A percentile compares a stretch with the other conserved stretches of the same genome.
phyloP scores from a whole-genome alignment of 1,140 invertebrate genomes.

The Lepidurus arcticus region DNA sequence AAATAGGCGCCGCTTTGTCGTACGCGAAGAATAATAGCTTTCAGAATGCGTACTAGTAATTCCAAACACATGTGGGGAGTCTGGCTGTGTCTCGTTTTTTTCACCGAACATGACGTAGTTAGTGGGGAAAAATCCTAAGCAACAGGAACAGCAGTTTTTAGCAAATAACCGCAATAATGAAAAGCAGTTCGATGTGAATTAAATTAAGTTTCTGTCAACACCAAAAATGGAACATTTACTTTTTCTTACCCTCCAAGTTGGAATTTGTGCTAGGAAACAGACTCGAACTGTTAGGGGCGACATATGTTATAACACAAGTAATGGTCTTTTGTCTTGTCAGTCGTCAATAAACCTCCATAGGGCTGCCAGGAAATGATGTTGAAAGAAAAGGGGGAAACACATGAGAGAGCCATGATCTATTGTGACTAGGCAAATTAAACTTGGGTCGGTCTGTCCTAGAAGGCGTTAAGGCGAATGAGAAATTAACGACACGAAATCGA shows the following conservation, averaged over 20 bases:
- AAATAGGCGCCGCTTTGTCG: background rate
- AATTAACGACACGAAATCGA: constrained; percentile 7
- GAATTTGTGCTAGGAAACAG: background rate
- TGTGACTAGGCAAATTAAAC: constrained; percentile 3
- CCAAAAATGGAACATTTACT: too few relatives aligned
- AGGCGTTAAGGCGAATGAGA: background rate
- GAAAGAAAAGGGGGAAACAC: background rate
- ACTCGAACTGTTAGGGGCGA: background rate
- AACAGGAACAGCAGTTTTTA: too few relatives aligned
- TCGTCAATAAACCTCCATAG: background rate
- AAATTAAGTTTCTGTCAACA: too few relatives aligned
- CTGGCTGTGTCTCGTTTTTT: background rate
- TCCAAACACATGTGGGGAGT: background rate
- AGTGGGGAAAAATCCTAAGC: too few relatives aligned
- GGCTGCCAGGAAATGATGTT: background rate
- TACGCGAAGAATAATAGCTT: background rate
- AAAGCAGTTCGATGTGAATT: too few relatives aligned
- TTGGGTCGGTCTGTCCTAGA: background rate
- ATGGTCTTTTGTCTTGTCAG: constrained; percentile 7
- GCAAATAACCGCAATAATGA: too few relatives aligned
- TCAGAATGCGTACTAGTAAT: background rate
- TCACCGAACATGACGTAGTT: background rate
- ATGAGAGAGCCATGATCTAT: background rate
- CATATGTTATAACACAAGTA: background rate
- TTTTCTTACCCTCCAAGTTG: too few relatives aligned